A percentile compares a stretch with the other conserved stretches of the same genome.
Conservation (phyloP, 2,113 vertebrate genomes). For the Pygoscelis antarcticus region DNA sequence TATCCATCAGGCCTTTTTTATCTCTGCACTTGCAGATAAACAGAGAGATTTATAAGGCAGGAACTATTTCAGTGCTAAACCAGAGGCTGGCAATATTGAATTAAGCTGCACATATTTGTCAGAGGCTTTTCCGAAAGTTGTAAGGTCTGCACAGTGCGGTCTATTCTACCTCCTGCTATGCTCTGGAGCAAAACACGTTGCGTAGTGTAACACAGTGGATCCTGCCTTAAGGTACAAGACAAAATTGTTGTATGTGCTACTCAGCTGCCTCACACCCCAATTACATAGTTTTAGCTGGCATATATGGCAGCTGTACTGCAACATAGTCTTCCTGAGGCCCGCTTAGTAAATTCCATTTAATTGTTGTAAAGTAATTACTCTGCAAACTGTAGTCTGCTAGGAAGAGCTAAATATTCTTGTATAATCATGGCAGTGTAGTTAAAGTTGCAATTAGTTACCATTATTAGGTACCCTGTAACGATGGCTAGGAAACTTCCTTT, state of each 20-base stretch:
- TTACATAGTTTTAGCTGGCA: neutral
- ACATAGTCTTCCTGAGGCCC: neutral
- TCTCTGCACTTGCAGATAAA: conserved; percentile 55
- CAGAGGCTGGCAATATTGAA: conserved; percentile 47
- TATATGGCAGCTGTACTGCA: neutral
- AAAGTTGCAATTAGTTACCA: neutral
- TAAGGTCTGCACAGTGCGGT: neutral
- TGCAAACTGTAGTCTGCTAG: neutral
- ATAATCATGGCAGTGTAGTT: neutral
- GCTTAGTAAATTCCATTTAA: neutral
- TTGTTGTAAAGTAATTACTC: neutral
- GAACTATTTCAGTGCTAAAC: conserved; percentile 52
- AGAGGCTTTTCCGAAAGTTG: conserved; percentile 24
- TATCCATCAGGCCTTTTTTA: conserved; percentile 33
- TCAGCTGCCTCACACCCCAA: neutral
- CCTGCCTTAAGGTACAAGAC: neutral
- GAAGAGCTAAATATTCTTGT: neutral
- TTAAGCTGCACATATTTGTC: conserved; percentile 51
- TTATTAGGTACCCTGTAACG: neutral
- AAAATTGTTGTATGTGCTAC: neutral
- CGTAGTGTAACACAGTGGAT: neutral
- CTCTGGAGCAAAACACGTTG: neutral
- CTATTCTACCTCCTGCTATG: neutral
- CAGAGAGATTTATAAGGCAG: conserved; percentile 48
- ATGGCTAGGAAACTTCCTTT: neutral